Base-by-base conservation (phyloP, 2,797 vertebrate genomes). In the Meda fulgida region DNA sequence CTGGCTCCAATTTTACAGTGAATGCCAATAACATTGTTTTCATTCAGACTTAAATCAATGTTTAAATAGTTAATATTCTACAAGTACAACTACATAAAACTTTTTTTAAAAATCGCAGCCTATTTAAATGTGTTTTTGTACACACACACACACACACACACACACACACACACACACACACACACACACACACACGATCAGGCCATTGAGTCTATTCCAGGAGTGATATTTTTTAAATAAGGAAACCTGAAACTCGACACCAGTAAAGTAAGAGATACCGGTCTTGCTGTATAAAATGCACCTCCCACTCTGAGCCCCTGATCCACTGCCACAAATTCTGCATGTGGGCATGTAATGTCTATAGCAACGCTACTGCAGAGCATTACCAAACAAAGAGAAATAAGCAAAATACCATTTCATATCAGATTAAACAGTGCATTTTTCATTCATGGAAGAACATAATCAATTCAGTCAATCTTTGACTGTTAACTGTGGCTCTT, bases 221-320 rank as follows among this genome's bases (percentile, higher is more conserved):
- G 78, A 23, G 1, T 43, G 51, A 26, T 85, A 80, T 80, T 85
- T 70, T 38, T 76, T 36, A 73, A 78, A 46, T 80, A 69, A 60
- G 65, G 63, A 58, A 14, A 38, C n/a, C n/a, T 69, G 69, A 71
- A 78, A 75, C 70, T 48, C 21, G 29, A 82, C 67, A 78, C 46
- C 18, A n/a, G 66, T 46, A 26, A 60, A 78, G 73, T 63, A 65
- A 55, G 51, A 81, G 66, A 78, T 67, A 31, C 70, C 9, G 1
- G 55, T 82, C 71, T 55, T 69, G 53, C 36, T n/a, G 19, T 75
- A 46, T 73, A 83, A 70, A 11, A 77, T 21, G 34, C 73, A 78
- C 63, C 63, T 75, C 73, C 63, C 36, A 78, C 63, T 67, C 63
- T 40, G n/a, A 78, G 63, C 46, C 63, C 23, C 34, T 69, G 48